Conservation (phyloP, 64 coral and sea anemone species). For the Exaiptasia diaphana region DNA sequence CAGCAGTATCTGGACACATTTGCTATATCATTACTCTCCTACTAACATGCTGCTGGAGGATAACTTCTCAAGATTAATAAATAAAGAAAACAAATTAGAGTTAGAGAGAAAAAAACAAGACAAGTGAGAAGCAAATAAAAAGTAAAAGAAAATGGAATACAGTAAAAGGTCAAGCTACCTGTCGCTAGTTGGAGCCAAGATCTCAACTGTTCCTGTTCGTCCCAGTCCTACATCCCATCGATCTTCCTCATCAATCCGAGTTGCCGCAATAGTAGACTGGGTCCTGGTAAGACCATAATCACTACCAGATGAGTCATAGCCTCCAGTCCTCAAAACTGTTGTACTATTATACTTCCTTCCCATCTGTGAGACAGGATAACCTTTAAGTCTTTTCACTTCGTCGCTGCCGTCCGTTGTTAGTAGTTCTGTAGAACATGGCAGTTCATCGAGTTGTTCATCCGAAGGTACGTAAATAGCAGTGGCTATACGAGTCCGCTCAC, state of each 20-base stretch:
- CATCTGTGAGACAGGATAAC: not conserved
- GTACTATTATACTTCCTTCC: constrained; percentile 69
- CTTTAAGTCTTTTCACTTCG: constrained; percentile 4
- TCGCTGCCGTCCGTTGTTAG: constrained; percentile 39
- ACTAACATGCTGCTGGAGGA: too few relatives aligned
- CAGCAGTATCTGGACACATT: too few relatives aligned
- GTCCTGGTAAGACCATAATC: constrained; percentile 36
- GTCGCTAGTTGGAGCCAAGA: too few relatives aligned
- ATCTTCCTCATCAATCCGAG: constrained; percentile 72
- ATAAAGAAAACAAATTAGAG: too few relatives aligned
- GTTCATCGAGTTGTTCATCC: constrained; percentile 52
- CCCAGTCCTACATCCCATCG: too few relatives aligned
- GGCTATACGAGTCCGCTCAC: constrained; percentile 51
- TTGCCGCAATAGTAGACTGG: constrained; percentile 80
- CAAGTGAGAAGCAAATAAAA: too few relatives aligned
- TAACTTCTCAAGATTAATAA: too few relatives aligned
- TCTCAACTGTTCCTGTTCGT: too few relatives aligned
- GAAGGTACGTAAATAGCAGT: constrained; percentile 65
- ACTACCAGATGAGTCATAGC: not conserved
- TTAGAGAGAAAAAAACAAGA: too few relatives aligned
- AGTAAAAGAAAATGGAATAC: too few relatives aligned
- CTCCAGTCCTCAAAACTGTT: constrained; percentile 57
- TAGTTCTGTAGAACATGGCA: constrained; percentile 14
- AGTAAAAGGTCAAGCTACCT: too few relatives aligned
- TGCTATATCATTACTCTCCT: too few relatives aligned